Percentiles rank a stretch among this genome's conserved stretches.
phyloP scores from a whole-genome alignment of 2,113 vertebrate species.

The Trematocara nigrifrons region DNA sequence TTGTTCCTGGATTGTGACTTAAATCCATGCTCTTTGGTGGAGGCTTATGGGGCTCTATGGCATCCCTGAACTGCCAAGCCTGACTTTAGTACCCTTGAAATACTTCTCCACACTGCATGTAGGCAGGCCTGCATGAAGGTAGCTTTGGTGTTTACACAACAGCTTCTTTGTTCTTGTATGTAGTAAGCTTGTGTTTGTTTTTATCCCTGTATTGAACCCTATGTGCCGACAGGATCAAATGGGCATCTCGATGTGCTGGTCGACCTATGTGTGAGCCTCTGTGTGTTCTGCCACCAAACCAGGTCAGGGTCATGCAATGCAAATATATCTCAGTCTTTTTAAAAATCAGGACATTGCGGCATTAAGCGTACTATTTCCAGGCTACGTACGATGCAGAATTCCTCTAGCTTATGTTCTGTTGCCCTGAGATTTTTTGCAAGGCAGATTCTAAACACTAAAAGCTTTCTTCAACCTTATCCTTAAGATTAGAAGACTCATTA shows the following conservation, averaged over 20 bases:
- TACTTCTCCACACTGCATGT: not conserved
- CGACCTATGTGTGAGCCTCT: not conserved
- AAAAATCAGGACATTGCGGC: not conserved
- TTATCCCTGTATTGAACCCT: not conserved
- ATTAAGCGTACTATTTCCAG: not conserved
- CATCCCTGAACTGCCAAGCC: not conserved
- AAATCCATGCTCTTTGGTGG: not conserved
- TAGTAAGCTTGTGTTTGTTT: not conserved
- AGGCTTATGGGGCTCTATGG: slow-evolving; percentile 1
- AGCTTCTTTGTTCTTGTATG: not conserved
- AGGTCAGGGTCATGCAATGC: not conserved
- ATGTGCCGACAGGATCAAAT: not conserved
- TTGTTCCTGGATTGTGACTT: slow-evolving; percentile 5
- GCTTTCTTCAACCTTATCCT: not conserved
- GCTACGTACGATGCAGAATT: not conserved
- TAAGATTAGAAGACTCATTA: not conserved
- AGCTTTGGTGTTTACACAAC: not conserved
- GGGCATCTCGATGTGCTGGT: not conserved
- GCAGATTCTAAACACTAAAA: not conserved
- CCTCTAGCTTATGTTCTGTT: not conserved
- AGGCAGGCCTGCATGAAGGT: not conserved
- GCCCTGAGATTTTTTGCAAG: not conserved
- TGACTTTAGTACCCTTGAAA: not conserved
- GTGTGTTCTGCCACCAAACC: not conserved
- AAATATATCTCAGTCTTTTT: not conserved